These are phyloP conservation scores for Dendrolimus pini DNA, from an alignment of 2,888 invertebrate species.

Conservation along the genomic window DNA sequence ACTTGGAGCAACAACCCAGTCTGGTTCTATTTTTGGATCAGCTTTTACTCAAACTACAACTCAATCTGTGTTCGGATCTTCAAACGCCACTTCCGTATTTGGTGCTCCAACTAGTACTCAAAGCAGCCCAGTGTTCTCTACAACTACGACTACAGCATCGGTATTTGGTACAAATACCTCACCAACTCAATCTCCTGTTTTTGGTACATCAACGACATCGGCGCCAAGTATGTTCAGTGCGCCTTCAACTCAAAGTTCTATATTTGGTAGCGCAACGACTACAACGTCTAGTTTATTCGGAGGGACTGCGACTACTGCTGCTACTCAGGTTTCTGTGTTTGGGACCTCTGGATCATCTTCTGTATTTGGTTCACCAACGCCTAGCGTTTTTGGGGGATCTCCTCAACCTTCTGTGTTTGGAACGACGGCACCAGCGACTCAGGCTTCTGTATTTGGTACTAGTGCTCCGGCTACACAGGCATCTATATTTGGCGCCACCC, in stretches of 20 bases:
- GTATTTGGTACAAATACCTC: constrained; percentile 20
- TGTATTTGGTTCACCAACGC: constrained; percentile 26
- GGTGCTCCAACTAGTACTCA: constrained; percentile 24
- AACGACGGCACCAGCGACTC: constrained; percentile 20
- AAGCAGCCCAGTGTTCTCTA: constrained; percentile 27
- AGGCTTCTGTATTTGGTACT: constrained; percentile 28
- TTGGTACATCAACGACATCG: constrained; percentile 16
- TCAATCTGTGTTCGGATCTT: constrained; percentile 20
- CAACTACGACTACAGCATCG: constrained; percentile 24
- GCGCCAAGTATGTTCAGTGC: constrained; percentile 15
- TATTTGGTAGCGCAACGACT: constrained; percentile 22
- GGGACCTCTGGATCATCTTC: constrained; percentile 31
- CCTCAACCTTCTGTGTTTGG: constrained; percentile 27
- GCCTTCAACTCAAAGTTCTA: constrained; percentile 17
- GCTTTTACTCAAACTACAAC: constrained; percentile 12
- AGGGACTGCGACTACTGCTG: constrained; percentile 17
- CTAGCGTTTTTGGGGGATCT: constrained; percentile 25
- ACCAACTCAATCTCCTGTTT: constrained; percentile 24
- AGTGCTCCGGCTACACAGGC: constrained; percentile 21
- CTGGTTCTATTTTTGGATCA: constrained; percentile 10
- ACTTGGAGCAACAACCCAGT: constrained; percentile 17
- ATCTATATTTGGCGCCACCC: constrained; percentile 29
- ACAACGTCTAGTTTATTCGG: constrained; percentile 23
- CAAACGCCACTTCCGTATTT: constrained; percentile 25
- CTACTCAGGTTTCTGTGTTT: constrained; percentile 31